Evolutionary conservation across 2,797 vertebrate genomes (phyloP), one percentile per base, ranked within the genome.

Genomic region (Benthosema pterotum): DNA sequence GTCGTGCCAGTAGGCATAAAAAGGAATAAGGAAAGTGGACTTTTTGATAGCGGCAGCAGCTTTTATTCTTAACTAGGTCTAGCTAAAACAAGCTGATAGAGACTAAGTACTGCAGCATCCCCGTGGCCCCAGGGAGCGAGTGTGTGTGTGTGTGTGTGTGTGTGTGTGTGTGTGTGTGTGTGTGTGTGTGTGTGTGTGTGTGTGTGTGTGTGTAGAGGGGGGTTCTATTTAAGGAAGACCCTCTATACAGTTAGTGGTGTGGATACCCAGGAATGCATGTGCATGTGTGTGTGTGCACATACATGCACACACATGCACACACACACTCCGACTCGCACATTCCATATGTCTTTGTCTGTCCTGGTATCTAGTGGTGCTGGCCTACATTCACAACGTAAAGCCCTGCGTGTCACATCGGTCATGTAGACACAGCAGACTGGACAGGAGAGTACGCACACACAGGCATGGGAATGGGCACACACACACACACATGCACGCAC

Each of bases 51-150:
- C 8, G 32, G 32, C 32, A 38, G 32, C 32, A 7, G 49, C 4
- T 51, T 42, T 5, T 59, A 8, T 42, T 69, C 11, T n/a, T 49
- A 52, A 61, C 15, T 62, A 55, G 62, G 52, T 58, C 28, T 46
- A 56, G 22, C 43, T 16, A 62, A 16, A 62, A 57, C 12, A 42
- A 32, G 13, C 42, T 60, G 65, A 78, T 60, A 72, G 64, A 69
- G 62, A 62, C 38, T 50, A 69, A 76, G 60, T 47, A 65, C 64
- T 72, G 65, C 76, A 67, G 65, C 17, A 63, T 69, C 54, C 7
- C 42, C 15, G 60, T 62, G 50, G 16, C 74, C 79, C 55, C 54
- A 51, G 77, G 76, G 63, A 65, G 15, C 42, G 15, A 18, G 38
- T 56, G 54, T 42, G 53, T 56, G 53, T 25, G 22, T 25, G 22